A percentile compares a stretch with the other conserved stretches of the same genome.
Conservation (phyloP, 92 coral and sea anemone genomes). For the Zoanthus sansibaricus region DNA sequence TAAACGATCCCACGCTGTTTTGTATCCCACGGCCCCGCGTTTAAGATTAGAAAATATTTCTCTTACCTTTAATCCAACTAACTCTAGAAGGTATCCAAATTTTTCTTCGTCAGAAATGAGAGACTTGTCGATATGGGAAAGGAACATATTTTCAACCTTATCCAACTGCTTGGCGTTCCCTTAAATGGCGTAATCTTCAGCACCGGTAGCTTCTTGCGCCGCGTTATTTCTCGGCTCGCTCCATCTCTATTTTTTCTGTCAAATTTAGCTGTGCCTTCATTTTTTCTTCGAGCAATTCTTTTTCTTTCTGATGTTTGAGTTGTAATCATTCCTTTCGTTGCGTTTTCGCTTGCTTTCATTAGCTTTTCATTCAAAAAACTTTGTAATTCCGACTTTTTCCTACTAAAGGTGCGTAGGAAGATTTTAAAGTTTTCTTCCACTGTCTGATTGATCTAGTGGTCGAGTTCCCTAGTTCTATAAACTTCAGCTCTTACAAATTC, state of each 20-base stretch:
- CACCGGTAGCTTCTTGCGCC: constrained; percentile 57
- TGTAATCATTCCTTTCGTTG: no score
- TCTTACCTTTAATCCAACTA: constrained; percentile 52
- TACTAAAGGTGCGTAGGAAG: no score
- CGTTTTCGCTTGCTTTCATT: no score
- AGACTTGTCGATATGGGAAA: constrained; percentile 48
- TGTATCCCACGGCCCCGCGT: constrained; percentile 4
- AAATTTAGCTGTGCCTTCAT: constrained; percentile 51
- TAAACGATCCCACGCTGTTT: constrained; percentile 34
- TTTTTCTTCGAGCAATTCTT: constrained; percentile 51
- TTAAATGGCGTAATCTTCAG: constrained; percentile 65
- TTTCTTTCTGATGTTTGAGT: constrained; percentile 53
- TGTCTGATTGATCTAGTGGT: no score
- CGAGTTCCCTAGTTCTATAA: no score
- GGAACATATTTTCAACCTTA: constrained; percentile 65
- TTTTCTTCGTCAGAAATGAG: constrained; percentile 44
- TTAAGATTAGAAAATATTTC: constrained; percentile 44
- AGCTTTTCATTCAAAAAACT: no score
- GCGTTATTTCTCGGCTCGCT: background rate
- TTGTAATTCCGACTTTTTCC: no score
- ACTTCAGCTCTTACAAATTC: no score
- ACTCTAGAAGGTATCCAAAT: constrained; percentile 54
- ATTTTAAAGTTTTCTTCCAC: no score
- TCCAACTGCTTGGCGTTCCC: constrained; percentile 64
- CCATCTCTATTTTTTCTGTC: constrained; percentile 42